These are phyloP conservation scores for Achlya flavicornis DNA, from an alignment of 2,888 invertebrate species.

Conservation along the genomic window DNA sequence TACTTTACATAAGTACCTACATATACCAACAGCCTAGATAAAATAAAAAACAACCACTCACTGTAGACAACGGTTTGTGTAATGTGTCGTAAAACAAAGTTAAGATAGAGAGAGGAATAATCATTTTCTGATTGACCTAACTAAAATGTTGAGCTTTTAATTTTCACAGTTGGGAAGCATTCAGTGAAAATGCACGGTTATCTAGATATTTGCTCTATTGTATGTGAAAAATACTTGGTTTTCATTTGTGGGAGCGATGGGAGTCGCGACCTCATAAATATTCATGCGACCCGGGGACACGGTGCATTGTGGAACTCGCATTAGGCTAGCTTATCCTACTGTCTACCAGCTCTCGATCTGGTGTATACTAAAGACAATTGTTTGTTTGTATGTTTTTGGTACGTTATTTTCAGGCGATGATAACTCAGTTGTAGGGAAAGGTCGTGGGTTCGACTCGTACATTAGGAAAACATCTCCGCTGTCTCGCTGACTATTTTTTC, in stretches of 20 bases:
- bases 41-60: neutral
- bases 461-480: no score
- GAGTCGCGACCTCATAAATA: conserved; percentile 40
- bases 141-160: neutral
- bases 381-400: neutral
- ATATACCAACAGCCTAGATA: neutral
- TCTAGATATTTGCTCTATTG: conserved; percentile 28
- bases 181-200: neutral
- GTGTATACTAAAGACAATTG: conserved; percentile 20
- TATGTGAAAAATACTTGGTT: conserved; percentile 40
- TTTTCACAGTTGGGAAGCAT: conserved; percentile 2
- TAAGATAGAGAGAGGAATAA: neutral
- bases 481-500: no score
- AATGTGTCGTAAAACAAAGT: neutral
- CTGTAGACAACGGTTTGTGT: neutral
- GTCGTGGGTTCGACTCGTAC: no score
- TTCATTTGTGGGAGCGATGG: conserved; percentile 29
- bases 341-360: conserved; percentile 21
- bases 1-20: no score
- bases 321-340: conserved; percentile 18
- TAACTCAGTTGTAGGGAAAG: no score
- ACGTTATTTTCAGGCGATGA: no score
- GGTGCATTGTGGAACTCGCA: conserved; percentile 20
- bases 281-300: conserved; percentile 34
- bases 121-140: neutral